These are phyloP conservation scores for Microctenopoma lineatum DNA, from an alignment of 2,797 vertebrate species.

Conservation along the genomic window DNA sequence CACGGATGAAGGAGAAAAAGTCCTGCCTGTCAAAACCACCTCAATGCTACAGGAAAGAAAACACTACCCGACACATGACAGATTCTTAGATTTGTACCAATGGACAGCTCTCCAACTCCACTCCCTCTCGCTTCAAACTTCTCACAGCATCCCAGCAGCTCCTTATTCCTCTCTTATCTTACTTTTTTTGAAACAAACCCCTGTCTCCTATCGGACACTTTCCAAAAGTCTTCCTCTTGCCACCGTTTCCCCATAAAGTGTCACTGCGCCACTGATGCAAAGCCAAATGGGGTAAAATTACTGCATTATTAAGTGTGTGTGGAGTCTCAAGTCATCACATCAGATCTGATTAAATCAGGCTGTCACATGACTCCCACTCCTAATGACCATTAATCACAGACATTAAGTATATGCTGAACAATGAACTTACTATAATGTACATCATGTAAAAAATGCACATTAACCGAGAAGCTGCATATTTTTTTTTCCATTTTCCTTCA, in stretches of 20 bases:
- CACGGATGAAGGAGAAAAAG: conserved; percentile 87
- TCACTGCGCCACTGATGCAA: conserved; percentile 62
- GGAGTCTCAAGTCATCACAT: conserved; percentile 85
- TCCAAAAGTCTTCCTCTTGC: conserved; percentile 54
- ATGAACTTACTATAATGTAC: neutral
- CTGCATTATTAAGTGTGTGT: conserved; percentile 92
- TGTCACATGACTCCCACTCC: conserved; percentile 82
- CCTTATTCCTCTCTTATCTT: conserved; percentile 20
- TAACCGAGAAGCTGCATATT: neutral
- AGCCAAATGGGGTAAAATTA: conserved; percentile 93
- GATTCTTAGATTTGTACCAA: conserved; percentile 97
- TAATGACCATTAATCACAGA: conserved; percentile 77
- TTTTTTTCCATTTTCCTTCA: conserved; percentile 39
- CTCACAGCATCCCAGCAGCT: conserved; percentile 30
- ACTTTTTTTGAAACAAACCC: conserved; percentile 20
- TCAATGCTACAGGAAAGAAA: conserved; percentile 84
- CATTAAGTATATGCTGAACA: conserved; percentile 19
- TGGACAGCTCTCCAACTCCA: conserved; percentile 86
- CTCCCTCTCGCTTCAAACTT: conserved; percentile 38
- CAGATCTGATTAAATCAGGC: conserved; percentile 89
- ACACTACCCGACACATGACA: conserved; percentile 95
- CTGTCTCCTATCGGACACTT: conserved; percentile 52
- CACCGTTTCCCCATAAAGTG: conserved; percentile 44
- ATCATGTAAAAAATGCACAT: conserved; percentile 11
- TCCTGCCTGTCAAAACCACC: conserved; percentile 92